Evolutionary conservation across 2,797 vertebrate species (phyloP), one percentile per base, ranked within the genome.

Genomic region (Amniataba percoides): DNA sequence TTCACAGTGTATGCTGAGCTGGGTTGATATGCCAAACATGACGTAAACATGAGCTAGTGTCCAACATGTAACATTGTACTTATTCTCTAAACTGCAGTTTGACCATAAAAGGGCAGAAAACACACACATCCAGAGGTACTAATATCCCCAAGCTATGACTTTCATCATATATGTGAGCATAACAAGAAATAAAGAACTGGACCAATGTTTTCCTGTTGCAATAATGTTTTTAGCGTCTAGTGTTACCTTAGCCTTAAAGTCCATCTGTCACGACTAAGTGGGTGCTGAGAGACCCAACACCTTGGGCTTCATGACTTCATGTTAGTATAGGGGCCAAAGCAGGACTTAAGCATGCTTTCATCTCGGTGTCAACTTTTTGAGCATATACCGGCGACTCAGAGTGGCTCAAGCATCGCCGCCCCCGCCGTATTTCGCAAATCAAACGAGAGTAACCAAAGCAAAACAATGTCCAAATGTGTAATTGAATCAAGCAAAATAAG

Each of bases 211-310:
- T 94, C 86, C 84, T 86, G 77, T 90, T 86, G 72, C 61, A 79
- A 73, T 60, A 77, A 83, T 82, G 79, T 91, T 90, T 88, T 88
- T 82, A 85, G 81, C 79, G 59, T 91, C 80, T 85, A 85, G 78
- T 84, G 82, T 93, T 93, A 87, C 90, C 21, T 34, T 71, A 31
- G 65, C 74, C 83, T 77, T 88, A 86, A 91, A 91, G 77, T 89
- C 92, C 88, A 91, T 94, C 87, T 83, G 88, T 94, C 87, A 90
- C 59, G 61, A 87, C 45, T 92, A 94, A 93, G 93, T 93, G 86
- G 90, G 90, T 94, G 93, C 85, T 88, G 91, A 95, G 86, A 92
- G 93, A 93, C 78, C 84, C 46, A 71, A 83, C 84, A 88, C 83
- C 61, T 83, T 69, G 60, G 43, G 63, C 78, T 90, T 88, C 81